phyloP scores from a whole-genome alignment of 2,113 vertebrate species.

The Syngnathus typhle region DNA sequence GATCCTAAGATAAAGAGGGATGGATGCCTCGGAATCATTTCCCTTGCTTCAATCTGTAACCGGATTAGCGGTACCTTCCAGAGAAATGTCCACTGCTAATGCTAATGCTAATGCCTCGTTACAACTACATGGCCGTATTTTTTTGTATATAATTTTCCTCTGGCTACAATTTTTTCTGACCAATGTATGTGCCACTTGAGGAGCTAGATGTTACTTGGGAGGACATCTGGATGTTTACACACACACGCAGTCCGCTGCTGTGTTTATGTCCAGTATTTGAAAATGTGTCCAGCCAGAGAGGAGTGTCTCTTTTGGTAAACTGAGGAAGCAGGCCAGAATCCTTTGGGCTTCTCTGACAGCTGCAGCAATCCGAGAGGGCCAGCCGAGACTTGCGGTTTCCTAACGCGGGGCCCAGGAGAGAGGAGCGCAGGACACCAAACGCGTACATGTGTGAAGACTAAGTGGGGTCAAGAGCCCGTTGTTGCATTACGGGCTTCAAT shows the following conservation, averaged over 20 bases:
- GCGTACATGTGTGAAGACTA: conserved; percentile 43
- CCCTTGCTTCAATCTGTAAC: conserved; percentile 53
- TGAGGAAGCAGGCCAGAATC: conserved; percentile 33
- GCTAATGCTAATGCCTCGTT: background rate
- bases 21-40: conserved; percentile 52
- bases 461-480: conserved; percentile 54
- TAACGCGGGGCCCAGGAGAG: conserved; percentile 27
- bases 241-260: conserved; percentile 6
- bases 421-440: conserved; percentile 25
- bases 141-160: too few species aligned
- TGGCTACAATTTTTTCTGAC: background rate
- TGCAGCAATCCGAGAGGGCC: conserved; percentile 51
- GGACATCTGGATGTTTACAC: conserved; percentile 1
- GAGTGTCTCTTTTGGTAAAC: conserved; percentile 30
- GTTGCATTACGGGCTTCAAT: conserved; percentile 52
- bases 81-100: conserved; percentile 32
- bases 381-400: conserved; percentile 16
- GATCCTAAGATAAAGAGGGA: conserved; percentile 45
- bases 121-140: background rate
- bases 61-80: conserved; percentile 55
- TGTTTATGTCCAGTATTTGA: conserved; percentile 8
- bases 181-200: background rate
- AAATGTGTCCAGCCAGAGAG: conserved; percentile 20
- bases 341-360: conserved; percentile 48
- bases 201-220: background rate